Base-by-base conservation (phyloP, 2,888 invertebrate species). In the Trimorus sp. region DNA sequence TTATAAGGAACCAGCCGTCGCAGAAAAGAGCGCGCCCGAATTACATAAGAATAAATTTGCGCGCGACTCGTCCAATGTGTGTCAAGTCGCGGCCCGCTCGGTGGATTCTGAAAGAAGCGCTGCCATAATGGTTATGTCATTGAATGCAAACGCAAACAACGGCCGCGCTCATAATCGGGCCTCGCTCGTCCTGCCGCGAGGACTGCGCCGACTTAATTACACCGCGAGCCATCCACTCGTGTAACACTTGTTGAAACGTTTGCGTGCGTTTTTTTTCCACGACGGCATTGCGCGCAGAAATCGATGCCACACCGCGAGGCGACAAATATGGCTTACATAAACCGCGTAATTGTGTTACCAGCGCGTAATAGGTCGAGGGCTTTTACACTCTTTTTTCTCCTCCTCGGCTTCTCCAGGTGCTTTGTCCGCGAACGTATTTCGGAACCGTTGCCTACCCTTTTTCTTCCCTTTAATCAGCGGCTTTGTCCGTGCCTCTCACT, bases 41-140 rank as follows among this genome's bases (percentile, higher is more conserved):
- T 80, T 80, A 76, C 80, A 80, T 80, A 80, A 80, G 80, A 80
- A 76, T 76, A 80, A 80, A 80, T 80, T 76, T 76, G 71, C 80
- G 76, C 65, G 63, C 45, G 69, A 70, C 75, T 63, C 69, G 74
- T 76, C 74, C 49, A 65, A 71, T 71, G 80, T 76, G 42, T 80
- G 80, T 80, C 80, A 76, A 80, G 75, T 76, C 68, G 71, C 75
- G 60, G 66, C 70, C 38, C 75, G 53, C 37, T 63, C 79, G 65
- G 63, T 74, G 65, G 56, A 75, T 37, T 56, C 75, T 49, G 48
- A 79, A 79, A 78, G 74, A 79, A 56, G 54, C 60, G 68, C 49
- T 68, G 68, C 68, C 70, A 75, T 79, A 75, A 79, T 65, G 59
- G 53, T 75, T 69, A 48, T 80, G 70, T 66, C 70, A 71, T 71